A percentile compares a stretch with the other conserved stretches of the same genome.
These are phyloP conservation scores for Calosoma granatense DNA, from an alignment of 1,140 invertebrate genomes.

Conservation along the genomic window DNA sequence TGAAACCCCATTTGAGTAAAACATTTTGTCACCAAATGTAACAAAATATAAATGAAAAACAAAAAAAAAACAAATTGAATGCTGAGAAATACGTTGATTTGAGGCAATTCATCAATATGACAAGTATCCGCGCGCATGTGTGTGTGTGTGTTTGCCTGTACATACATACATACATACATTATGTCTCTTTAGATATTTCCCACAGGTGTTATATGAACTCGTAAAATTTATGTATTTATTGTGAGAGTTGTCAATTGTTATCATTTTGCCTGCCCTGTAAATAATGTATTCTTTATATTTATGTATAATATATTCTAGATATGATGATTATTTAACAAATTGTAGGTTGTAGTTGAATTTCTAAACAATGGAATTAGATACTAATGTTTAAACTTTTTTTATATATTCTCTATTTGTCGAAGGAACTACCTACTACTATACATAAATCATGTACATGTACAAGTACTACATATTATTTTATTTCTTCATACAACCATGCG, in stretches of 20 bases:
- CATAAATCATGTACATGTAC: background rate
- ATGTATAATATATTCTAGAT: background rate
- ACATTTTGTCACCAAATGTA: background rate
- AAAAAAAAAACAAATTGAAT: too few relatives aligned
- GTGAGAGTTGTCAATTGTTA: conserved; percentile 5
- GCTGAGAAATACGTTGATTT: too few relatives aligned
- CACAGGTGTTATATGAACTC: too few relatives aligned
- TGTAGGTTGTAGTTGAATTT: background rate
- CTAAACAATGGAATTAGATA: background rate
- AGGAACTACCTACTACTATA: background rate
- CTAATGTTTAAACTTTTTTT: conserved; percentile 6
- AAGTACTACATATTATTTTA: too few relatives aligned
- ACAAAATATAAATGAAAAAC: too few relatives aligned
- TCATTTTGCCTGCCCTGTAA: conserved; percentile 1
- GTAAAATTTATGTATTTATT: background rate
- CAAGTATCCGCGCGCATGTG: too few relatives aligned
- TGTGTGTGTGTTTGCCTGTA: too few relatives aligned
- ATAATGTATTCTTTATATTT: conserved; percentile 9
- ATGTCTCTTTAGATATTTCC: too few relatives aligned
- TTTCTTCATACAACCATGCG: too few relatives aligned
- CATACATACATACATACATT: background rate
- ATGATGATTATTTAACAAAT: conserved; percentile 4
- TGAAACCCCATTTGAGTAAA: background rate
- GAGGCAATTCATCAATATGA: too few relatives aligned
- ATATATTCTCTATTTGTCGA: background rate